Conservation (phyloP, 2,888 invertebrate species). For the Hoplodrina blanda region DNA sequence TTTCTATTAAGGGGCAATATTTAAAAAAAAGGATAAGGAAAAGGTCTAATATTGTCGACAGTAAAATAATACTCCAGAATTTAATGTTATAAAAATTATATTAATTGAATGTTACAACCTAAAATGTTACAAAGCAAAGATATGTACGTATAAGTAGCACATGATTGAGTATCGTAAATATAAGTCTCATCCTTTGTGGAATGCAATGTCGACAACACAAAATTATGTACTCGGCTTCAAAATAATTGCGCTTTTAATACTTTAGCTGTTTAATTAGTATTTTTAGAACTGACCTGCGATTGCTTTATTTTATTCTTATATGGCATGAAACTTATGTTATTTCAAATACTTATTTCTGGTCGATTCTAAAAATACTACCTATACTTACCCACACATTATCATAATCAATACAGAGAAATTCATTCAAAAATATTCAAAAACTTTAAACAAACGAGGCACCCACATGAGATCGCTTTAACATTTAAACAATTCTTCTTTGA, state of each 20-base stretch:
- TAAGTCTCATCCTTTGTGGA: constrained; percentile 54
- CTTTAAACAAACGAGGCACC: constrained; percentile 22
- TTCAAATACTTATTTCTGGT: not conserved
- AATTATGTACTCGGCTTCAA: constrained; percentile 25
- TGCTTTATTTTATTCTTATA: constrained; percentile 20
- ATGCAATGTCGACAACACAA: constrained; percentile 53
- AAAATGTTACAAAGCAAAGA: constrained; percentile 57
- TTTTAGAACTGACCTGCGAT: constrained; percentile 17
- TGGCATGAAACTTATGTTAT: constrained; percentile 22
- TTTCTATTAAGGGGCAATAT: no score
- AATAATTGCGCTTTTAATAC: constrained; percentile 25
- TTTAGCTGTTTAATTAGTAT: constrained; percentile 16
- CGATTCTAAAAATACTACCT: constrained; percentile 11
- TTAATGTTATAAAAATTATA: constrained; percentile 1
- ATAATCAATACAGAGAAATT: constrained; percentile 43
- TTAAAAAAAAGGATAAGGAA: no score
- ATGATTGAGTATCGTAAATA: constrained; percentile 40
- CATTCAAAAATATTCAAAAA: constrained; percentile 54
- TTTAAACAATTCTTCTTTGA: constrained; percentile 14
- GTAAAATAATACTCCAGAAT: constrained; percentile 12
- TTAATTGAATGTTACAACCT: constrained; percentile 46
- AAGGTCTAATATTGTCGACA: not conserved
- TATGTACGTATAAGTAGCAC: constrained; percentile 36
- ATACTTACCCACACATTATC: constrained; percentile 11
- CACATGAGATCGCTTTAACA: constrained; percentile 53